A percentile compares a stretch with the other conserved stretches of the same genome.
Evolutionary conservation across 92 coral and sea anemone genomes (phyloP).

Genomic region (Isaurus tuberculatus): DNA sequence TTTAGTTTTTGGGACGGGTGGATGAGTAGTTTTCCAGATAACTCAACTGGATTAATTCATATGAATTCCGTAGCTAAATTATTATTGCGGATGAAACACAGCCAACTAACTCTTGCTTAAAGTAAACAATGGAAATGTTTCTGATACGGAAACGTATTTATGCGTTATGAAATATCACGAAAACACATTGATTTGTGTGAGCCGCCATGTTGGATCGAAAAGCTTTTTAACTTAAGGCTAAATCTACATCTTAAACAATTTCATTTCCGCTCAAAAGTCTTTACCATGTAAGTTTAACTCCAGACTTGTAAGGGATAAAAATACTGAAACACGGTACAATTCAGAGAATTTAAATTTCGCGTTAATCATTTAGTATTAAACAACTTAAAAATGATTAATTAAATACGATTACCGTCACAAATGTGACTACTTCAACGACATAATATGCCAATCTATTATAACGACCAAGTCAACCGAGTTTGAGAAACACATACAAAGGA

Average conservation of each 20-base stretch:
- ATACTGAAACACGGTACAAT: background rate
- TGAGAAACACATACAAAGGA: background rate
- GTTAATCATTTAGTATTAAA: background rate
- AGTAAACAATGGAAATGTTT: background rate
- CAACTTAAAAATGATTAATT: conserved; percentile 24
- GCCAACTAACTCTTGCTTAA: background rate
- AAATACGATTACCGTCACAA: conserved; percentile 36
- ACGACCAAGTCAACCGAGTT: conserved; percentile 15
- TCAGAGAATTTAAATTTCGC: background rate
- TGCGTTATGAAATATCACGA: conserved; percentile 16
- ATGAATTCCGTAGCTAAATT: no score
- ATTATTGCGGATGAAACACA: background rate
- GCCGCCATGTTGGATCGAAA: conserved; percentile 43
- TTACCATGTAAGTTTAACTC: background rate
- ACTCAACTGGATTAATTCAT: no score
- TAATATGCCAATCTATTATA: conserved; percentile 56
- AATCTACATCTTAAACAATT: background rate
- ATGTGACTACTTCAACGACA: conserved; percentile 70
- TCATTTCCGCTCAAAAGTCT: background rate
- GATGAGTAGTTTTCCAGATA: no score
- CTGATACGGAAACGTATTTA: conserved; percentile 20
- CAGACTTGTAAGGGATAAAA: background rate
- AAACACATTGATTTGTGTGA: background rate
- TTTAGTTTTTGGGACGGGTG: no score
- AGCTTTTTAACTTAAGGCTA: background rate